A percentile compares a stretch with the other conserved stretches of the same genome.
Conservation (phyloP, 2,797 vertebrate genomes). For the Sus cebifrons region DNA sequence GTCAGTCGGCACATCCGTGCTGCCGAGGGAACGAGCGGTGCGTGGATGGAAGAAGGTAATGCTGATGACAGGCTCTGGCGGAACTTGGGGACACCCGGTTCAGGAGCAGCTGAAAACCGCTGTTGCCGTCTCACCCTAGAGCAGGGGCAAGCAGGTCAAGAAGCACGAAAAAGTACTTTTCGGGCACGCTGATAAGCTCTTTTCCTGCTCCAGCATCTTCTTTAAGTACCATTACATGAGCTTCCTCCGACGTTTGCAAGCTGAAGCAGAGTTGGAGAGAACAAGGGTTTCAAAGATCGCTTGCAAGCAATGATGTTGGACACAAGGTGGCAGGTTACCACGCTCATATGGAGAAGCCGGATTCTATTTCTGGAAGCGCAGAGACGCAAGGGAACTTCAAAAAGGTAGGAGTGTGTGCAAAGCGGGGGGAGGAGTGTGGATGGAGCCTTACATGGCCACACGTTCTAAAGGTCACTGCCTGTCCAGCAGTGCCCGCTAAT, state of each 20-base stretch:
- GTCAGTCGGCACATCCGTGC: neutral
- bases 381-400: neutral
- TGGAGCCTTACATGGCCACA: neutral
- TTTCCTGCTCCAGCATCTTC: neutral
- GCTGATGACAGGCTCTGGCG: neutral
- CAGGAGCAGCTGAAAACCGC: neutral
- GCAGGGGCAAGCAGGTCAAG: neutral
- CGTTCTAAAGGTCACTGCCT: conserved; percentile 69
- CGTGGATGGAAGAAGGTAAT: neutral
- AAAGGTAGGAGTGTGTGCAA: neutral
- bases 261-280: conserved; percentile 13
- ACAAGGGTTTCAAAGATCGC: neutral
- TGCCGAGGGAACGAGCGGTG: neutral
- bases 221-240: neutral
- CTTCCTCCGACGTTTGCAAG: conserved; percentile 2
- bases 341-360: conserved; percentile 24
- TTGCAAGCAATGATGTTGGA: conserved; percentile 71
- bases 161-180: neutral
- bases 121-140: neutral
- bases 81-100: neutral
- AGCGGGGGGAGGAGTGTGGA: neutral
- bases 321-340: conserved; percentile 81
- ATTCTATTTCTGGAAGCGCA: conserved; percentile 54
- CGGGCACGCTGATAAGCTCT: neutral
- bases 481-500: conserved; percentile 42